These are phyloP conservation scores for Drosophila tanythrix DNA, from an alignment of 2,888 invertebrate species.

Conservation along the genomic window DNA sequence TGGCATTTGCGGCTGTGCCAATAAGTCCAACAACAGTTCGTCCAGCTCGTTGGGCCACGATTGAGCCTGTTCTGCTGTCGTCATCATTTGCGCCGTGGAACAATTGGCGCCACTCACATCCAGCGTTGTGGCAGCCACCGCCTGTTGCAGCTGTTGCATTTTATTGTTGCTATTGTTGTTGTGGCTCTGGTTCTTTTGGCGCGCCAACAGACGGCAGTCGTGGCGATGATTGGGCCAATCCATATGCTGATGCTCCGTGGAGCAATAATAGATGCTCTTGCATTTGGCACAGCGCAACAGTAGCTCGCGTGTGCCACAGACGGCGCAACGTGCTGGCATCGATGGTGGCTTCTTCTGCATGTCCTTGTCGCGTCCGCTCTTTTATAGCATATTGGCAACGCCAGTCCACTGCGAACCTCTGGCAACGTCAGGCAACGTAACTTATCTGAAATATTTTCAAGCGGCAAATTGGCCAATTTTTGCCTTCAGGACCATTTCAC, in stretches of 20 bases:
- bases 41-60: slow-evolving; percentile 66
- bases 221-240: slow-evolving; percentile 92
- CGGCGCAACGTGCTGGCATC: slow-evolving; percentile 69
- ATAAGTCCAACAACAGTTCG: slow-evolving; percentile 48
- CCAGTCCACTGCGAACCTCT: slow-evolving; percentile 55
- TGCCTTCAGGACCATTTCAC: slow-evolving; percentile 51
- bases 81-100: slow-evolving; percentile 65
- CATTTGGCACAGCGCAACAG: slow-evolving; percentile 91
- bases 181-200: slow-evolving; percentile 67
- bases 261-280: slow-evolving; percentile 91
- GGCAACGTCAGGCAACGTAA: slow-evolving; percentile 32
- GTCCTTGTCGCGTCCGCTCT: slow-evolving; percentile 72
- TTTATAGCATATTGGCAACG: slow-evolving; percentile 49
- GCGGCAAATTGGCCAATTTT: slow-evolving; percentile 38
- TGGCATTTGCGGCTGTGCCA: slow-evolving; percentile 41
- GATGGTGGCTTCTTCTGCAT: slow-evolving; percentile 50
- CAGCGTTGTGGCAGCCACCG: slow-evolving; percentile 67
- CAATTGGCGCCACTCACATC: slow-evolving; percentile 64
- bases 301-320: slow-evolving; percentile 81
- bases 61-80: slow-evolving; percentile 59
- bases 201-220: slow-evolving; percentile 86
- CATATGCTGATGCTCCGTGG: slow-evolving; percentile 90
- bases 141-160: slow-evolving; percentile 75
- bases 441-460: slow-evolving; percentile 41
- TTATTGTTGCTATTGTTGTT: slow-evolving; percentile 65